Base-by-base conservation (phyloP, 2,113 vertebrate genomes). In the Thunnus maccoyii region DNA sequence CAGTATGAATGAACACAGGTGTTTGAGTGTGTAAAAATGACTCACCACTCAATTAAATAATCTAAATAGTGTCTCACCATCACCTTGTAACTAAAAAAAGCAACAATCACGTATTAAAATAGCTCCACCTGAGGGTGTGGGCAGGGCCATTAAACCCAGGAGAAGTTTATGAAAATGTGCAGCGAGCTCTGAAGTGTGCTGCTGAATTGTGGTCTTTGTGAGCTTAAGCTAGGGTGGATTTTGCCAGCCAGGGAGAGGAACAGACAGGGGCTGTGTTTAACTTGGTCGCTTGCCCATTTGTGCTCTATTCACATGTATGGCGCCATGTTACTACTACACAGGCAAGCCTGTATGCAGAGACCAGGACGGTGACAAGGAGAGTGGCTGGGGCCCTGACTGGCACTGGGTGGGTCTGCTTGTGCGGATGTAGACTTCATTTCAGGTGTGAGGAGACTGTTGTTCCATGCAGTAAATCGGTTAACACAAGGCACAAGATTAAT, bases 121-220 rank as follows among this genome's bases (percentile, higher is more conserved):
- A 60, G 84, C 75, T 82, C 20, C 51, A 82, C 67, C 89, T 73
- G 56, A 84, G 84, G 80, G 77, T 81, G 86, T 81, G 73, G 70
- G 80, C 56, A 76, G 64, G 76, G 60, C 64, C 71, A 52, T 89
- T 88, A 91, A 90, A 84, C 76, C 85, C 47, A 22, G 63, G 46
- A 81, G 85, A 65, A 63, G 83, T 91, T 89, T 90, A 88, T 90
- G 83, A 89, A 92, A 85, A 86, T 46, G 55, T 72, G 82, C 56
- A 72, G 76, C 44, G n/a, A 63, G 57, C 78, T 87, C 76, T 72
- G 87, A 88, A 82, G 86, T 87, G 60, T 82, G 88, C 70, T 64
- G 64, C 89, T 95, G 91, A 95, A 95, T 94, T 86, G 90, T 87
- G 86, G 77, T 82, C 93, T 95, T 95, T 95, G 95, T 95, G 88